Evolutionary conservation across 2,113 vertebrate genomes (phyloP).

Genomic region (Calidris pugnax): DNA sequence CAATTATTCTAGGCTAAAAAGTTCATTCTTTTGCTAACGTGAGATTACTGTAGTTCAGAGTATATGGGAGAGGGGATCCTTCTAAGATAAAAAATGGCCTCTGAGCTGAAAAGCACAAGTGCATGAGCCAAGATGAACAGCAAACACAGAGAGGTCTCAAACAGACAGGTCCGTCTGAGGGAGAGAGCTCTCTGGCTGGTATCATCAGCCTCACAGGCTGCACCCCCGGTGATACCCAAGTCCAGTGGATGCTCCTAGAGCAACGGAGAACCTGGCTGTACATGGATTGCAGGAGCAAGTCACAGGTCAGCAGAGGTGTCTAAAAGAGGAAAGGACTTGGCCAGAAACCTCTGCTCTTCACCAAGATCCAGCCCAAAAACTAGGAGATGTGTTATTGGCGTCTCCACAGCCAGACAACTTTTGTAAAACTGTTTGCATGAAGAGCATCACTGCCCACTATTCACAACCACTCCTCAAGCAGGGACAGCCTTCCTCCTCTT

Average conservation of each 20-base stretch:
- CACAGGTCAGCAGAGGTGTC: background rate
- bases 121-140: background rate
- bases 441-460: background rate
- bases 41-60: constrained; percentile 1
- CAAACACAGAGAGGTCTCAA: background rate
- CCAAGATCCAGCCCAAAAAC: background rate
- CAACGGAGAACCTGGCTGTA: rapidly evolving
- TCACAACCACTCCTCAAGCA: background rate
- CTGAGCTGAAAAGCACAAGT: background rate
- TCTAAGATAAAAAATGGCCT: background rate
- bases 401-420: background rate
- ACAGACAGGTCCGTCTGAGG: rapidly evolving
- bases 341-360: background rate
- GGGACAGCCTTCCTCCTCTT: background rate
- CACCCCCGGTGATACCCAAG: background rate
- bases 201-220: background rate
- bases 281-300: background rate
- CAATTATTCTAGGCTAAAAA: constrained; percentile 59
- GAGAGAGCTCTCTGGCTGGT: background rate
- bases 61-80: background rate
- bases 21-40: constrained; percentile 22
- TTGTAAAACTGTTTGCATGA: background rate
- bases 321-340: rapidly evolving
- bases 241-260: rapidly evolving
- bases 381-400: background rate